Base-by-base conservation (phyloP, 23 tunicate species). In the Phallusia fumigata region DNA sequence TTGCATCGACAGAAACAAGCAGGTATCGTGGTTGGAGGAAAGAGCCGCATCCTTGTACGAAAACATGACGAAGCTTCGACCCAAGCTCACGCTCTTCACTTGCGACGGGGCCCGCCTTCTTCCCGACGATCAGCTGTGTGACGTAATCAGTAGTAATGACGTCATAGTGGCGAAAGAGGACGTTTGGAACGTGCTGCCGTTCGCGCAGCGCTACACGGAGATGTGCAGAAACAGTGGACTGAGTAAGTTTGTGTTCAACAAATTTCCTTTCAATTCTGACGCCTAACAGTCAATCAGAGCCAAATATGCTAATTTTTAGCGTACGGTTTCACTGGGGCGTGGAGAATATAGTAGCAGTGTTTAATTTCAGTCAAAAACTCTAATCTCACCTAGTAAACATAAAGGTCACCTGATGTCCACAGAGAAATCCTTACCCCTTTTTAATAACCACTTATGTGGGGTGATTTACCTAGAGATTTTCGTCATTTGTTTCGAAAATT, bases 81-180 rank as follows among this genome's bases (percentile, higher is more conserved):
- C 88, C 45, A 64, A 28, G 26, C 35, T 89, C 30, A 18, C 88
- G 8, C 85, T 89, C 52, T 84, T 50, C 35, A 84, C 94, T 22
- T 35, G 82, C 64, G 96, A 91, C 36, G 90, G 81, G 18, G 83
- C 87, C 36, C 79, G 87, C 53, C 85, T 91, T 19, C 78, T 87
- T 36, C 76, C 79, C 40, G 96, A 91, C 32, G 96, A 91, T 52
- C 49, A 83, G 22, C 64, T 91, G 31, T 82, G 64, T 53, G 88
- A 86, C 36, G 87, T 79, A 13, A 75, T 91, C 33, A 80, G 49
- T 73, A 86, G 35, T 47, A 91, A 91, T 64, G 96, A 91, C 77
- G 52, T 33, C 74, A 79, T 91, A 3, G 73, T 36, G 12, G 96
- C 87, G 33, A 83, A 86, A 28, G 84, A 84, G 0, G 78, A 78